A percentile compares a stretch with the other conserved stretches of the same genome.
These are phyloP conservation scores for Corythoichthys intestinalis DNA, from an alignment of 2,113 vertebrate genomes.

Conservation along the genomic window DNA sequence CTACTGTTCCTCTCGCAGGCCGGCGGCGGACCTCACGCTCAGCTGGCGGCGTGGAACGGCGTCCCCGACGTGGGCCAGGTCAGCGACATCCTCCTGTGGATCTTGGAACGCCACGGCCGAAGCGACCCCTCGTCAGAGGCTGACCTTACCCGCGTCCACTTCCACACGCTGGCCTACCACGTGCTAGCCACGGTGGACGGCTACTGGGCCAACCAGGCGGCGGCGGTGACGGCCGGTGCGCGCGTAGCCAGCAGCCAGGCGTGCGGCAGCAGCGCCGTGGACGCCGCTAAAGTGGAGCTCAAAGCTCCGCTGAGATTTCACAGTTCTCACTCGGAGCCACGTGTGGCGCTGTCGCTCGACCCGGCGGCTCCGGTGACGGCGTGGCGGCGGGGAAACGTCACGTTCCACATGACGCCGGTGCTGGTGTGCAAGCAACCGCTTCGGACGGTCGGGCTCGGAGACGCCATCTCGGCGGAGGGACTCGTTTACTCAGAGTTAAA, in stretches of 20 bases:
- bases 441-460: conserved; percentile 92
- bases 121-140: conserved; percentile 63
- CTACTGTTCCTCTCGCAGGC: conserved; percentile 92
- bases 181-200: conserved; percentile 87
- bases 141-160: conserved; percentile 88
- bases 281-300: conserved; percentile 77
- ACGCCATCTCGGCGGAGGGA: conserved; percentile 94
- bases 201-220: conserved; percentile 88
- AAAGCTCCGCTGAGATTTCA: conserved; percentile 81
- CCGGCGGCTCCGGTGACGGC: conserved; percentile 77
- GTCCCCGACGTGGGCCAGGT: conserved; percentile 85
- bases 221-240: conserved; percentile 86
- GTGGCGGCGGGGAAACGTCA: conserved; percentile 82
- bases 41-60: conserved; percentile 78
- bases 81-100: conserved; percentile 94
- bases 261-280: conserved; percentile 78
- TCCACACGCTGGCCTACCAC: conserved; percentile 95
- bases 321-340: conserved; percentile 73
- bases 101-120: conserved; percentile 82
- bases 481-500: conserved; percentile 83
- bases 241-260: conserved; percentile 87
- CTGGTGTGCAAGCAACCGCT: conserved; percentile 87
- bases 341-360: conserved; percentile 72
- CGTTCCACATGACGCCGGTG: conserved; percentile 88
- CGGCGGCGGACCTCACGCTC: conserved; percentile 80